A percentile compares a stretch with the other conserved stretches of the same genome.
Conservation (phyloP, 2,113 vertebrate species). For the Greenwoodochromis staneri region DNA sequence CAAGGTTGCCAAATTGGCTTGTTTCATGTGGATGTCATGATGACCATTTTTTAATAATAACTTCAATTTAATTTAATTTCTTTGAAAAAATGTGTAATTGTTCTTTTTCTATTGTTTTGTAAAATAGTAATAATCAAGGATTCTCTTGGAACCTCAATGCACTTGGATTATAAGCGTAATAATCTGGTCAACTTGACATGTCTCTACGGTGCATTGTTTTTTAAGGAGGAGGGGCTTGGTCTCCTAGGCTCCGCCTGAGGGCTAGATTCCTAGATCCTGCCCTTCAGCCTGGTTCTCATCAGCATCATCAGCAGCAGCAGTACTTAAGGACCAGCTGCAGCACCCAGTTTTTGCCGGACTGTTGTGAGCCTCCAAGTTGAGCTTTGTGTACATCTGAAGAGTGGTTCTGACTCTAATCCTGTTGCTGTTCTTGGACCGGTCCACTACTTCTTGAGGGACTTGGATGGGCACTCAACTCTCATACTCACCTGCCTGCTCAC, state of each 20-base stretch:
- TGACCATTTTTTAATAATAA: background rate
- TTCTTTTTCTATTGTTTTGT: background rate
- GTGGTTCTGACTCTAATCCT: background rate
- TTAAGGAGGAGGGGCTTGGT: background rate
- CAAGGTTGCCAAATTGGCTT: background rate
- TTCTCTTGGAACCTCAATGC: background rate
- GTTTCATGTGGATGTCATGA: background rate
- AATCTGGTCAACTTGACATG: background rate
- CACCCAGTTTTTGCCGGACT: background rate
- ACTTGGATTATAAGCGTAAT: background rate
- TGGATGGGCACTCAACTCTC: background rate
- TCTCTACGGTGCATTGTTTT: background rate
- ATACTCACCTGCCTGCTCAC: background rate
- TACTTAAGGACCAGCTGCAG: background rate
- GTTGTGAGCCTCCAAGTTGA: background rate
- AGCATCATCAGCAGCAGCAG: fast-evolving
- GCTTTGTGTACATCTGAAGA: background rate
- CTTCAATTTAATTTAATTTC: background rate
- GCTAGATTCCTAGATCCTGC: background rate
- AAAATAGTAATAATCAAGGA: background rate
- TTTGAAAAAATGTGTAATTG: background rate
- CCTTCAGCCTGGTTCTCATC: background rate
- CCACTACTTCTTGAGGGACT: background rate
- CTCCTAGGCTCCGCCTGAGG: background rate
- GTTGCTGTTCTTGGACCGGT: background rate